These are phyloP conservation scores for Upupa epops DNA, from an alignment of 2,113 vertebrate species.

Conservation along the genomic window DNA sequence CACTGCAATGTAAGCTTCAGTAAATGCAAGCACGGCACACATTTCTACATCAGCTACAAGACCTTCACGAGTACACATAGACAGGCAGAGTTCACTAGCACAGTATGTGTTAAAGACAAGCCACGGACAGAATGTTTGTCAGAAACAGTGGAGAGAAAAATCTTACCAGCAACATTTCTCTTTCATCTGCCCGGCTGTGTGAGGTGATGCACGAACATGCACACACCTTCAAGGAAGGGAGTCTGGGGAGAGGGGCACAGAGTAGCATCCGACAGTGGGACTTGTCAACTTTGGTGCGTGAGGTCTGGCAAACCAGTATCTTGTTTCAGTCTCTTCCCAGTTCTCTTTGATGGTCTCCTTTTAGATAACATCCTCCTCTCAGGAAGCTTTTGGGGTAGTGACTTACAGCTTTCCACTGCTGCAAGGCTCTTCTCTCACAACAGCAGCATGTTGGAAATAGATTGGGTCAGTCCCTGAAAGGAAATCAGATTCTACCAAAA, in stretches of 20 bases:
- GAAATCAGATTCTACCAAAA: neutral
- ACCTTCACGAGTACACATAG: neutral
- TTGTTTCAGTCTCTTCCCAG: neutral
- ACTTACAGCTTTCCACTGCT: neutral
- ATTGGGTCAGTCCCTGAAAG: neutral
- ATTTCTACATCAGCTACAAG: neutral
- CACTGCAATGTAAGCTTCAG: neutral
- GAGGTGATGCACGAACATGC: neutral
- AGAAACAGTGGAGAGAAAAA: neutral
- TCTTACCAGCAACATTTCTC: neutral
- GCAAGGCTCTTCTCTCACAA: neutral
- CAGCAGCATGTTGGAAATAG: neutral
- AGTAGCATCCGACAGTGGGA: neutral
- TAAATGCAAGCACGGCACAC: neutral
- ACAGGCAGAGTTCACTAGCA: neutral
- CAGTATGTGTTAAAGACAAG: neutral
- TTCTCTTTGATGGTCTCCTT: neutral
- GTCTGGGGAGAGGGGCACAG: neutral
- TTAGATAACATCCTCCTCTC: neutral
- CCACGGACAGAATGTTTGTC: neutral
- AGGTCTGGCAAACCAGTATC: neutral
- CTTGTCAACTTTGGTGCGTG: neutral
- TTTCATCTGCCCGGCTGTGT: neutral
- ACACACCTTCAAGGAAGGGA: neutral
- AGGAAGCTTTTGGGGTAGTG: neutral